Evolutionary conservation across 2,888 invertebrate species (phyloP).

Genomic region (Lysandra coridon): DNA sequence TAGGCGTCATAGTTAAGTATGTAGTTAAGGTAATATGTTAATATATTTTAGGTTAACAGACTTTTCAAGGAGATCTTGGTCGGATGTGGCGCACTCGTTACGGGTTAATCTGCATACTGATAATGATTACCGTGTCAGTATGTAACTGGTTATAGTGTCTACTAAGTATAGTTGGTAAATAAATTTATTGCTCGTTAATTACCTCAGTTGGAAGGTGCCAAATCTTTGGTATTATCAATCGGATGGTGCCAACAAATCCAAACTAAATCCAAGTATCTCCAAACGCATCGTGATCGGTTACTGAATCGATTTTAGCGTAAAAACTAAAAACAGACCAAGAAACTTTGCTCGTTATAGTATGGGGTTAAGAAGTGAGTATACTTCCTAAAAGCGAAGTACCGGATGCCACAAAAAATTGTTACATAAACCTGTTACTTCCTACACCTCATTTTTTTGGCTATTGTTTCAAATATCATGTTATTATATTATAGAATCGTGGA

Average conservation of each 20-base stretch:
- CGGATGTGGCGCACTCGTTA: conserved; percentile 25
- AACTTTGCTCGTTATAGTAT: too few relatives aligned
- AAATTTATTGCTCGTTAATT: neutral
- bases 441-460: neutral
- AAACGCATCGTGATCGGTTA: too few relatives aligned
- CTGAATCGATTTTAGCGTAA: too few relatives aligned
- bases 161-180: neutral
- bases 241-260: too few relatives aligned
- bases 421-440: neutral
- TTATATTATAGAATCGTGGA: neutral
- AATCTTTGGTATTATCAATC: neutral
- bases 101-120: neutral
- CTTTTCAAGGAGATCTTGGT: conserved; percentile 8
- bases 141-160: neutral
- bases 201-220: neutral
- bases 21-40: neutral
- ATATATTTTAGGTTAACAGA: conserved; percentile 8
- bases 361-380: neutral
- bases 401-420: neutral
- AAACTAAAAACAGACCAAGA: too few relatives aligned
- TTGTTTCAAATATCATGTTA: neutral
- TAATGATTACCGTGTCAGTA: neutral
- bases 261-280: too few relatives aligned
- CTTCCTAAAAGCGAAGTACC: too few relatives aligned
- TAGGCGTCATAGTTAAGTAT: neutral